Percentiles rank a stretch among this genome's conserved stretches.
phyloP scores from a whole-genome alignment of 2,113 vertebrate genomes.

The Mesoclemmys tuberculata region DNA sequence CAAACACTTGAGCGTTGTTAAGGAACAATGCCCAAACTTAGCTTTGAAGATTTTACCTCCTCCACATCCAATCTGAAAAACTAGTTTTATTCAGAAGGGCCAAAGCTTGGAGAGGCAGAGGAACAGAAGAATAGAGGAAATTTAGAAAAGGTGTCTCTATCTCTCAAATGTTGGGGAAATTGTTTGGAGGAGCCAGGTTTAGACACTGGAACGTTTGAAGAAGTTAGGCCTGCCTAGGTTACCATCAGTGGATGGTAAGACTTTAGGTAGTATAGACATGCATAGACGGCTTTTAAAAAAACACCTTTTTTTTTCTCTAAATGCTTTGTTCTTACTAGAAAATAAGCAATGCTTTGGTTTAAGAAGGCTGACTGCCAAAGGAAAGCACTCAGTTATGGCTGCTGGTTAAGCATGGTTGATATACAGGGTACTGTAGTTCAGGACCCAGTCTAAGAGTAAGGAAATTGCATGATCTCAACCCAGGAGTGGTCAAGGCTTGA shows the following conservation, averaged over 20 bases:
- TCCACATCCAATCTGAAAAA: not conserved
- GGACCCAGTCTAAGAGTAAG: not conserved
- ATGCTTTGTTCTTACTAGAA: not conserved
- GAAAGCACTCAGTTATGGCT: not conserved
- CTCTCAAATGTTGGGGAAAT: not conserved
- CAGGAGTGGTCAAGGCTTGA: not conserved
- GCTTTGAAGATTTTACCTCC: not conserved
- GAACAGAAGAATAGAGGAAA: not conserved
- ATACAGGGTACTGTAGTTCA: not conserved
- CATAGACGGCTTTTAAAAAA: not conserved
- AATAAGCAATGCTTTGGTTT: not conserved
- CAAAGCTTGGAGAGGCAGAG: not conserved
- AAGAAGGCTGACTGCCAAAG: accelerated
- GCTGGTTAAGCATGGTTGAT: not conserved
- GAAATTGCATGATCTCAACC: not conserved
- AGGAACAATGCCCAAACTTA: not conserved
- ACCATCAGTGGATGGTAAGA: not conserved
- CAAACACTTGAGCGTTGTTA: not conserved
- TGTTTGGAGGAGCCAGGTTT: not conserved
- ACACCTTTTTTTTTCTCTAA: not conserved
- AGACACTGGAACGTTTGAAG: not conserved
- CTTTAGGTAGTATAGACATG: not conserved
- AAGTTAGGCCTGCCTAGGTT: not conserved
- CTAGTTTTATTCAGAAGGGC: not conserved
- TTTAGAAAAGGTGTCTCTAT: not conserved